Conservation (phyloP, 2,113 vertebrate species). For the Corythornis cristatus region DNA sequence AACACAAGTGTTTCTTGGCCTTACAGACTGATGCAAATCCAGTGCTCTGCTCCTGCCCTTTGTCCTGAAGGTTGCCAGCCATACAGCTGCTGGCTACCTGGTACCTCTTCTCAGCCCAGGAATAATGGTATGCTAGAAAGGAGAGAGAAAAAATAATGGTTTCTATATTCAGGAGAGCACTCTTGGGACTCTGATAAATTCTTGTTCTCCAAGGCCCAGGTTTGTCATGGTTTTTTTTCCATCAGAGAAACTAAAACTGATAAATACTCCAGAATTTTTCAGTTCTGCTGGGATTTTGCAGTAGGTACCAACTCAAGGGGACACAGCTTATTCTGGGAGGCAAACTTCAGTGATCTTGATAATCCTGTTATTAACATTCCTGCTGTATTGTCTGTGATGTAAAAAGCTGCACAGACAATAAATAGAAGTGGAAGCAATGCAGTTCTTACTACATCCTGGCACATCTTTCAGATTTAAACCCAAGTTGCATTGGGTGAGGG, state of each 20-base stretch:
- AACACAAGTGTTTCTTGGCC: fast-evolving
- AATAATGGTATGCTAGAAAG: neutral
- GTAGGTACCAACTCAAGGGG: neutral
- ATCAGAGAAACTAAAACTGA: neutral
- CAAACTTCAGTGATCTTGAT: neutral
- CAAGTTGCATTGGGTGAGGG: neutral
- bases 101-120: neutral
- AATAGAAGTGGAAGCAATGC: neutral
- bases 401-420: fast-evolving
- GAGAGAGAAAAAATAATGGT: neutral
- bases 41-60: neutral
- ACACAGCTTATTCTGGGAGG: neutral
- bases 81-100: neutral
- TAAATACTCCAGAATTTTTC: neutral
- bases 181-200: neutral
- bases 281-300: neutral
- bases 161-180: neutral
- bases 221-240: neutral
- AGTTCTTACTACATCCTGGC: neutral
- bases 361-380: neutral
- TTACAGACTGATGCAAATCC: neutral
- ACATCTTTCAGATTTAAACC: neutral
- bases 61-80: neutral
- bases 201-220: neutral
- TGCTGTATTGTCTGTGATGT: neutral